Conservation (phyloP, 2,888 invertebrate genomes). For the Leptothorax acervorum region DNA sequence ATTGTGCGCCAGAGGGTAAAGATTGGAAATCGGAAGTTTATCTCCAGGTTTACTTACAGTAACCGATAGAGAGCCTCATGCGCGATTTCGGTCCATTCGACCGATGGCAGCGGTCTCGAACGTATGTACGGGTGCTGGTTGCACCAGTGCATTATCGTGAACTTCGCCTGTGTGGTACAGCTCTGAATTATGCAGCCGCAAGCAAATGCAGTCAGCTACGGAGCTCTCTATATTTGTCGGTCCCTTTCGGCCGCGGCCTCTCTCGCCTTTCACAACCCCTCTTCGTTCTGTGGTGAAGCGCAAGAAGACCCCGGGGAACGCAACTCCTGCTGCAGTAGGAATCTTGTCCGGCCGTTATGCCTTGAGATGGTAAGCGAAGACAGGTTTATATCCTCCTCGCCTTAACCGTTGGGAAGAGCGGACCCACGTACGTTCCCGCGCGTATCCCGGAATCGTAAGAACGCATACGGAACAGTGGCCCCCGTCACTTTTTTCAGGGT, state of each 20-base stretch:
- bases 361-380: conserved; percentile 73
- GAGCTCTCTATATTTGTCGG: conserved; percentile 45
- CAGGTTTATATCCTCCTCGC: conserved; percentile 75
- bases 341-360: conserved; percentile 77
- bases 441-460: conserved; percentile 59
- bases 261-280: conserved; percentile 32
- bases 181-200: conserved; percentile 73
- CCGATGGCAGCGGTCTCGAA: conserved; percentile 13
- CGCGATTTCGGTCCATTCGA: conserved; percentile 26
- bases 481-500: conserved; percentile 3
- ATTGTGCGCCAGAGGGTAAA: neutral
- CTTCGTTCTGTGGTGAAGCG: conserved; percentile 51
- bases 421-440: conserved; percentile 48
- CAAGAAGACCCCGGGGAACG: conserved; percentile 72
- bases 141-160: conserved; percentile 68
- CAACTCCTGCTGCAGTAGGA: conserved; percentile 72
- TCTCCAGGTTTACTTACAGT: conserved; percentile 4
- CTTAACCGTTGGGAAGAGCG: conserved; percentile 69
- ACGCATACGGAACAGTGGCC: conserved; percentile 21
- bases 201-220: conserved; percentile 57
- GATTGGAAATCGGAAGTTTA: neutral
- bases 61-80: conserved; percentile 20
- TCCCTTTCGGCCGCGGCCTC: conserved; percentile 31
- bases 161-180: conserved; percentile 63
- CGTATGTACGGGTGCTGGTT: conserved; percentile 46